Evolutionary conservation across 2,113 vertebrate genomes (phyloP).

Genomic region (Oryzias woworae): DNA sequence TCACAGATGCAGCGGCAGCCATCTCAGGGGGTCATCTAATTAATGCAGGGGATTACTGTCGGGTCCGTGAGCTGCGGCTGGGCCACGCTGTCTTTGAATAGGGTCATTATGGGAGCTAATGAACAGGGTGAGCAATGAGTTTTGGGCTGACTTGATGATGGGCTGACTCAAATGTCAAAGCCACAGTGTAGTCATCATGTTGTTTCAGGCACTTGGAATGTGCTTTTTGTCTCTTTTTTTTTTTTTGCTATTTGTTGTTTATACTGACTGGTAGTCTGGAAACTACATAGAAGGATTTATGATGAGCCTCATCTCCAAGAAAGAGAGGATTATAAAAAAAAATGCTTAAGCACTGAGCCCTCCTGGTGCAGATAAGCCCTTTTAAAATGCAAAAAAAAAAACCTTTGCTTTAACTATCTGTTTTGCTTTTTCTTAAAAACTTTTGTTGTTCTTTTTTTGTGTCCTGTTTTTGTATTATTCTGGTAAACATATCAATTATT

Average conservation of each 20-base stretch:
- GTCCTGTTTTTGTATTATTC: no score
- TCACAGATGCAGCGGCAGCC: slow-evolving; percentile 44
- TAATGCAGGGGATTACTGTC: slow-evolving; percentile 66
- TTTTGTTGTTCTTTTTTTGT: no score
- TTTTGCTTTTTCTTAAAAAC: no score
- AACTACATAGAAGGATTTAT: slow-evolving; percentile 36
- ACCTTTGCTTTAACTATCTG: no score
- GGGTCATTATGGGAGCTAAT: slow-evolving; percentile 67
- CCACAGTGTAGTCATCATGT: slow-evolving; percentile 60
- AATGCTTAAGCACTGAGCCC: neutral
- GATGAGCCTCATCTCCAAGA: slow-evolving; percentile 27
- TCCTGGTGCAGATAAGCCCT: no score
- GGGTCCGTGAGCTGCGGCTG: slow-evolving; percentile 59
- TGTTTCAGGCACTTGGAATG: slow-evolving; percentile 40
- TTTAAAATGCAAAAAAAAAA: no score
- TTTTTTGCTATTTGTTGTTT: slow-evolving; percentile 33
- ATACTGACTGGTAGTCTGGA: slow-evolving; percentile 38
- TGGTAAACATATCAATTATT: no score
- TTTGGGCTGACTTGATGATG: slow-evolving; percentile 54
- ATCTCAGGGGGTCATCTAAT: slow-evolving; percentile 66
- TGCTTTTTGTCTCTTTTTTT: slow-evolving; percentile 12
- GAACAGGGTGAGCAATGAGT: slow-evolving; percentile 63
- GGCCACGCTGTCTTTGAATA: slow-evolving; percentile 53
- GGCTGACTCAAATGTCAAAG: slow-evolving; percentile 59
- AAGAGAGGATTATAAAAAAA: neutral